Evolutionary conservation across 2,113 vertebrate genomes (phyloP), one percentile per base, ranked within the genome.

Genomic region (Coracopsis vasa): DNA sequence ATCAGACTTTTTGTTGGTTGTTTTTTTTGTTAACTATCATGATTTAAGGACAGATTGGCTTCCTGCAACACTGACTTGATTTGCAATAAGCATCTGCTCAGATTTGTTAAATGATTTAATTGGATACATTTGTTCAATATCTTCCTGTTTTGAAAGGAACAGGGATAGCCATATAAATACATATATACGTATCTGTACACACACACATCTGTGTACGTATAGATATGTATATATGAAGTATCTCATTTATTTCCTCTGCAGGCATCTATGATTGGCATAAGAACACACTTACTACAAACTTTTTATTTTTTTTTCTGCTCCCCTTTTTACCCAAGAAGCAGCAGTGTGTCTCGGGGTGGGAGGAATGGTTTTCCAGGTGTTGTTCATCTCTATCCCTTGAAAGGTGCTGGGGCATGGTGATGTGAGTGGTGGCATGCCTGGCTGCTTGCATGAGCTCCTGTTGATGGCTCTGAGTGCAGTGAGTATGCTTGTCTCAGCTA

Each of bases 341-440:
- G 21, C 54, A 5, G 11, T 6, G 17, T 31, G 47, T n/a, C 33
- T 33, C 0, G 1, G 50, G 60, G 65, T 2, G 8, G 56, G 27
- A 31, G 44, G 24, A 60, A 5, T 4, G 53, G 47, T 15, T n/a
- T 45, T 20, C 14, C 2, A 0, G 39, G 65, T 27, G 47, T 47
- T 5, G 15, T 25, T 31, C 10, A 16, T 3, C 31, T 8, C 44
- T 48, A 8, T 27, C 35, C 42, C 61, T 10, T 5, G 20, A 13
- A 31, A 21, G 5, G 16, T 6, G 33, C 10, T 2, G 27, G 4
- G 33, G 27, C 16, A 19, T 2, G 19, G 42, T 6, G 7, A 16
- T 10, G 21, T 35, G 41, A 48, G 65, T 13, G 29, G 24, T 2
- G 14, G 23, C 3, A 7, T 42, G 16, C 23, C 50, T 13, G 9